Evolutionary conservation across 2,797 vertebrate genomes (phyloP), one percentile per base, ranked within the genome.

Genomic region (Centroberyx gerrardi): DNA sequence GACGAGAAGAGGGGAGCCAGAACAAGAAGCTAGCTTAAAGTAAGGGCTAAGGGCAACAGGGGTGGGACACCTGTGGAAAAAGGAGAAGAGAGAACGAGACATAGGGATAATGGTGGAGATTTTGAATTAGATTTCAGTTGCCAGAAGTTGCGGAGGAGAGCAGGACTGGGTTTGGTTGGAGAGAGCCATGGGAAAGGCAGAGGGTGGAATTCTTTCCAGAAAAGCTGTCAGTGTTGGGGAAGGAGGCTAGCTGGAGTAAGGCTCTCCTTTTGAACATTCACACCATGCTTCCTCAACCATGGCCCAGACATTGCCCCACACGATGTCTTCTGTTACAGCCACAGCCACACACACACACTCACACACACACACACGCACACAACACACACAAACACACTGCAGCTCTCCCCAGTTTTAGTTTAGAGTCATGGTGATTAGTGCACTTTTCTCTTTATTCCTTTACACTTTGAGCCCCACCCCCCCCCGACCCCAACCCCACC

Each of bases 401-500:
- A 40, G 22, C 31, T 29, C 61, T 63, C 31, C 9, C 56, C 70
- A 71, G 74, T 70, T 85, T 85, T 63, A 0, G 3, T 78, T 76
- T 78, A 78, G 83, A 87, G 84, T 88, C 84, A 81, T 46, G 74
- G 84, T 71, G 82, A 93, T 93, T 86, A 86, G 77, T 73, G 76
- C 36, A 49, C 82, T 84, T 89, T 88, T 82, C 63, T 72, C 81
- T 89, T 83, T 78, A 72, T 84, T 80, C 67, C 61, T 80, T 81
- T 77, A 68, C 76, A 83, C 68, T 87, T 62, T 22, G 83, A 76
- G 38, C 68, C 62, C 83, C 68, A 22, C 74, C 75, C 53, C 74
- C 66, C 13, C n/a, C n/a, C n/a, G n/a, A n/a, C n/a, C n/a, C 2
- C 60, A 38, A 63, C 18, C 68, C 51, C 74, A 54, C 54, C 60